Evolutionary conservation across 1,140 invertebrate species (phyloP), one percentile per base, ranked within the genome.

Genomic region (Drosophila tsacasi): DNA sequence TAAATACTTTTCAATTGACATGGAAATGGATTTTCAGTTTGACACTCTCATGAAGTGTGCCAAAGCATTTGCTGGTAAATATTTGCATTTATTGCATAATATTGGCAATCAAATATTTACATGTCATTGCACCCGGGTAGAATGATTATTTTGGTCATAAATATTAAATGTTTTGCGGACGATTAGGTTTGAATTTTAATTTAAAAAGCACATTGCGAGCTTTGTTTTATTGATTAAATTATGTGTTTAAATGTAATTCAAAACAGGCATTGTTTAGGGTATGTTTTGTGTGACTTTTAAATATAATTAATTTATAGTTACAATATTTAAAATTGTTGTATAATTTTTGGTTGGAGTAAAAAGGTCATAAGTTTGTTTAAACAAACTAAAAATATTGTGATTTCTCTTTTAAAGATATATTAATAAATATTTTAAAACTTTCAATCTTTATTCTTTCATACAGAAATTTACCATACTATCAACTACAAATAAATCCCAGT

Each of bases 61-160:
- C 35, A 39, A 30, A 21, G 49, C 35, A 40, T 49, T 54, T 52
- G 35, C 47, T 67, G 12, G 25, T 39, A 46, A 61, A 77, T 79
- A 79, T 83, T 79, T 76, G 32, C 39, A 71, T 66, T 75, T 78
- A 68, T 61, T 65, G 61, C 58, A 49, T 57, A 44, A 66, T 74
- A 63, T 47, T 59, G 25, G 12, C 63, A 27, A 68, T 39, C 35
- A 68, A 68, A 68, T 68, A 63, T 50, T 47, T 47, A 68, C 21
- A 25, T 21, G 21, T 58, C 50, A 58, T 30, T 57, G 35, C 61
- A 10, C 62, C 17, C 15, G 52, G 25, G 13, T 21, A 15, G 27
- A 15, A 13, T 13, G 8, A 15, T 30, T 23, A 27, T 30, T 57
- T 50, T 13, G 30, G n/a, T 37, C 30, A 57, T 55, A 13, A 55